Conservation (phyloP, 2,888 invertebrate genomes). For the Brachylomia viminalis region DNA sequence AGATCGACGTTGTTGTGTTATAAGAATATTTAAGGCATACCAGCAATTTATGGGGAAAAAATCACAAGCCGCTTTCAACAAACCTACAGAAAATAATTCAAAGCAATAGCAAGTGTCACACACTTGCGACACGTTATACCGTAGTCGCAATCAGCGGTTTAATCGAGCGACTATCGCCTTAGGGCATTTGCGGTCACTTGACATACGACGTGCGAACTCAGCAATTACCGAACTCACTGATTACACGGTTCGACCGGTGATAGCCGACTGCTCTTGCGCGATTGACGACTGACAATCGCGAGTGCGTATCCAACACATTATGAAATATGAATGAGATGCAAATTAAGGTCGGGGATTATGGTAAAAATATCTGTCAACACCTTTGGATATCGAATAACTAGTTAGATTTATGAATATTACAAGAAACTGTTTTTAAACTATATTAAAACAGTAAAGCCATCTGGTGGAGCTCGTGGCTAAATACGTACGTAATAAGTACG, state of each 20-base stretch:
- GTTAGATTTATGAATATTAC: conserved; percentile 18
- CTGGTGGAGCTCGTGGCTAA: neutral
- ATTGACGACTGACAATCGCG: conserved; percentile 61
- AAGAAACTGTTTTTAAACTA: neutral
- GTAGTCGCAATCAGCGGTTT: conserved; percentile 65
- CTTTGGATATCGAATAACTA: conserved; percentile 3
- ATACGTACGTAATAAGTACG: too few relatives aligned
- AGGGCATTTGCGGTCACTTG: conserved; percentile 70
- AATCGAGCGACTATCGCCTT: conserved; percentile 71
- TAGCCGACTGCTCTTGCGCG: conserved; percentile 40
- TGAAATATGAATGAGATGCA: conserved; percentile 48
- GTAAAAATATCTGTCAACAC: conserved; percentile 43
- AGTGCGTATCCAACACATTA: conserved; percentile 36
- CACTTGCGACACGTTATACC: conserved; percentile 61
- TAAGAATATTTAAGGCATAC: neutral
- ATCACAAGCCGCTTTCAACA: neutral
- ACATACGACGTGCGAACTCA: conserved; percentile 83
- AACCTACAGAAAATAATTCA: conserved; percentile 37
- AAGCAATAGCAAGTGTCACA: conserved; percentile 58
- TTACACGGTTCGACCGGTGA: conserved; percentile 63
- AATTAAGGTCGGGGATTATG: conserved; percentile 38
- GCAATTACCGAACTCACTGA: conserved; percentile 77
- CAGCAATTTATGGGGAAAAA: neutral
- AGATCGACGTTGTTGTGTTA: neutral
- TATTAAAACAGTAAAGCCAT: neutral